Percentiles rank a stretch among this genome's conserved stretches.
Evolutionary conservation across 2,888 invertebrate species (phyloP).

Genomic region (Xestia xanthographa): DNA sequence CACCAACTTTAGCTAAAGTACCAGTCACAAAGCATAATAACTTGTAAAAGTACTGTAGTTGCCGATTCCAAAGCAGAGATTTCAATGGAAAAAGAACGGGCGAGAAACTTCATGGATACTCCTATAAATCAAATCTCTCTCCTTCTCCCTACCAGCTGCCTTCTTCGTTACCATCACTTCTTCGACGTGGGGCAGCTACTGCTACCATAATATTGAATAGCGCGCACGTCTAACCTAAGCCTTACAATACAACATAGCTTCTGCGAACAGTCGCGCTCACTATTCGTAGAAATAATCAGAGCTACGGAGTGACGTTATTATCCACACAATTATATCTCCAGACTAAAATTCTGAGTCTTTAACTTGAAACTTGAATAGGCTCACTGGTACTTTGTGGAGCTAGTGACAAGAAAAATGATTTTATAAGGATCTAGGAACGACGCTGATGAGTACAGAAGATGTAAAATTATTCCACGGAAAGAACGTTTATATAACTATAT

Average conservation of each 20-base stretch:
- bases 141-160: background rate
- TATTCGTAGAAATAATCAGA: conserved; percentile 77
- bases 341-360: conserved; percentile 57
- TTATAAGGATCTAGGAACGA: background rate
- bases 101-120: background rate
- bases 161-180: background rate
- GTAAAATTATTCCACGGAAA: no score
- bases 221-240: conserved; percentile 46
- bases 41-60: background rate
- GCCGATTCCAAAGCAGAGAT: background rate
- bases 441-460: no score
- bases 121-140: background rate
- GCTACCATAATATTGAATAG: background rate
- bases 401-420: background rate
- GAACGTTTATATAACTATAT: no score
- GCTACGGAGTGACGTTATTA: conserved; percentile 68
- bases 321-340: conserved; percentile 68
- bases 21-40: background rate
- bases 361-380: conserved; percentile 37
- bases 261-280: conserved; percentile 60
- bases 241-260: conserved; percentile 56
- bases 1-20: no score
- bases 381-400: conserved; percentile 1
- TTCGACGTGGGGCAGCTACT: background rate
- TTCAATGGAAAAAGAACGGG: background rate